These are phyloP conservation scores for Alsophila aescularia DNA, from an alignment of 2,888 invertebrate species.

Conservation along the genomic window DNA sequence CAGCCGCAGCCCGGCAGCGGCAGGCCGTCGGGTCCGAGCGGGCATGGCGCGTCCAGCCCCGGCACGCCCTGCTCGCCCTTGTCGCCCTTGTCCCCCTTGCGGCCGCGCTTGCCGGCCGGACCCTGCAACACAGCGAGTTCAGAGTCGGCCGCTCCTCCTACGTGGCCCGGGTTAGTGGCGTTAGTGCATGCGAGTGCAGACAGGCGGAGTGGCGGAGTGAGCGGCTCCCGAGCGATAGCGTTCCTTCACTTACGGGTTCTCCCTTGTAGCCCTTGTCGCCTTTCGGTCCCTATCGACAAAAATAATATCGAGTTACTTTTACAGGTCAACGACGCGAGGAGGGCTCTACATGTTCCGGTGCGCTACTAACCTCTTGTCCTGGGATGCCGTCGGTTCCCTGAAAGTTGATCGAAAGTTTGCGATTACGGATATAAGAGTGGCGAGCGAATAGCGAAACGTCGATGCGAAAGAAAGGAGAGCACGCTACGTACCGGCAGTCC, in stretches of 20 bases:
- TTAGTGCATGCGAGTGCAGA: conserved; percentile 38
- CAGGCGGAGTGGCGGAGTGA: conserved; percentile 16
- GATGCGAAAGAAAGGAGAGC: not conserved
- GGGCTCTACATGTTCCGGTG: not conserved
- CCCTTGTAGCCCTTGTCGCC: conserved; percentile 96
- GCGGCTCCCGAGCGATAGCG: conserved; percentile 12
- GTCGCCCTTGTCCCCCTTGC: conserved; percentile 96
- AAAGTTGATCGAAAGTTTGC: conserved; percentile 56
- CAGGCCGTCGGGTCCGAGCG: conserved; percentile 96
- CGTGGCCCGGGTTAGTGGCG: conserved; percentile 20
- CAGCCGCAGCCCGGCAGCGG: conserved; percentile 98
- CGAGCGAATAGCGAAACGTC: not conserved
- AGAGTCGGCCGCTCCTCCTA: conserved; percentile 1
- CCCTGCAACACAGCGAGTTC: conserved; percentile 84
- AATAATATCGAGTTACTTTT: conserved; percentile 25
- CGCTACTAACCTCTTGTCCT: conserved; percentile 90
- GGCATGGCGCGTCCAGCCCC: conserved; percentile 99
- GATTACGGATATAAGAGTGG: conserved; percentile 7
- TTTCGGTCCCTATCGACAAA: conserved; percentile 90
- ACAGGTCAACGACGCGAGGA: not conserved
- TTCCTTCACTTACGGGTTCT: conserved; percentile 87
- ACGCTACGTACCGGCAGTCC: conserved; percentile 92
- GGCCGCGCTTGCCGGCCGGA: conserved; percentile 94
- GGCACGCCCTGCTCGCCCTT: conserved; percentile 98
- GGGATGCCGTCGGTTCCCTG: conserved; percentile 98